Evolutionary conservation across 2,113 vertebrate species (phyloP), one percentile per base, ranked within the genome.

Genomic region (Craseonycteris thonglongyai): DNA sequence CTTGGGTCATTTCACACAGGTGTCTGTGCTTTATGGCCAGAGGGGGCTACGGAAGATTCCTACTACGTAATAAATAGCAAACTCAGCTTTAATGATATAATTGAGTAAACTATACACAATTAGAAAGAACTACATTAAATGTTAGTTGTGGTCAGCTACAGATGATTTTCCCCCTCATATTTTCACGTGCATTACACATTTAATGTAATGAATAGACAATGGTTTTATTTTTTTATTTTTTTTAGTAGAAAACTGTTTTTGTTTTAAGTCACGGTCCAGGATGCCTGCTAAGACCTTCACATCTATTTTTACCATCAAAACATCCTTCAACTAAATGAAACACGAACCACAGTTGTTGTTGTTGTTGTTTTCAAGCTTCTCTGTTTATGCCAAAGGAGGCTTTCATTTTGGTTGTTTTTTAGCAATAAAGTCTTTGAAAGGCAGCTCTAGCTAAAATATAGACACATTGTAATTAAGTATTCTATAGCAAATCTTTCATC

Each of bases 241-340:
- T 10, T 82, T 66, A 88, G 54, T 71, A 91, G 61, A 81, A 96
- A 95, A 93, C 26, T 47, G n/a, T n/a, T 30, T 71, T 65, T 65
- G 19, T n/a, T 54, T 45, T 59, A 80, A 78, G 22, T 40, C 54
- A 42, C 93, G 79, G 35, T 75, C 40, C 19, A 88, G 59, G 49
- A 61, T 84, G n/a, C 47, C 14, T 71, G 38, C 40, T 63, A 26
- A 40, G 24, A 80, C 59, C 8, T 76, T 86, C 18, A 49, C 15
- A 66, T n/a, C 24, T 71, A 76, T 19, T 58, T 72, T 81, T 90
- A 51, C 33, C 19, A 10, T 78, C 65, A 61, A 66, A 59, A 83
- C 11, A 58, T 45, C 9, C 40, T 76, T 90, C 51, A 71, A 58
- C 63, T 83, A 88, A 69, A 82, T 68, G 30, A 86, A 66, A 45